Conservation (phyloP, 2,888 invertebrate species). For the Teleiodes luculella region DNA sequence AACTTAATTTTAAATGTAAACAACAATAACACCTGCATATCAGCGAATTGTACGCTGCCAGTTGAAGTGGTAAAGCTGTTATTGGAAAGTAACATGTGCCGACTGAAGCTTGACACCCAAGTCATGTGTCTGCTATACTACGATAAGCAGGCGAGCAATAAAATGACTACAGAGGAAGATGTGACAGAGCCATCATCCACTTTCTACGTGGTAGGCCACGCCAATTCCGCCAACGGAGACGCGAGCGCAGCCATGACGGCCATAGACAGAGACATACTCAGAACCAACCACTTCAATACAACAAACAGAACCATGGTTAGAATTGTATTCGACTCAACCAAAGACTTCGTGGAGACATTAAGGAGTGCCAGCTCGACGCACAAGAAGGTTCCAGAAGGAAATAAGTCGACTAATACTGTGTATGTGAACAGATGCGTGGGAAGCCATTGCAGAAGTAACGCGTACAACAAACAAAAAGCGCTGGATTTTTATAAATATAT, state of each 20-base stretch:
- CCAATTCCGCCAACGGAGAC: slow-evolving; percentile 52
- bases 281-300: slow-evolving; percentile 61
- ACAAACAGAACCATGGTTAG: slow-evolving; percentile 65
- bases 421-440: slow-evolving; percentile 57
- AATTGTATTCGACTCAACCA: slow-evolving; percentile 66
- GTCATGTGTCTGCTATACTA: slow-evolving; percentile 68
- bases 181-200: slow-evolving; percentile 66
- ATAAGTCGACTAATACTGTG: slow-evolving; percentile 44
- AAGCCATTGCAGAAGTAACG: slow-evolving; percentile 53
- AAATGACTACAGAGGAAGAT: slow-evolving; percentile 53
- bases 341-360: slow-evolving; percentile 66
- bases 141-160: slow-evolving; percentile 54
- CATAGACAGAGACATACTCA: slow-evolving; percentile 58
- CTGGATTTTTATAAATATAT: slow-evolving; percentile 74
- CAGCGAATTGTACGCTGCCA: slow-evolving; percentile 66
- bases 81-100: slow-evolving; percentile 65
- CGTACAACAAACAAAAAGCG: slow-evolving; percentile 66
- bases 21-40: slow-evolving; percentile 69
- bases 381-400: slow-evolving; percentile 40
- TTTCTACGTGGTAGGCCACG: slow-evolving; percentile 67
- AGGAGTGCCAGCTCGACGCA: slow-evolving; percentile 52
- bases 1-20: slow-evolving; percentile 54
- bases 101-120: slow-evolving; percentile 57
- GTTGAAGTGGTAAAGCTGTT: slow-evolving; percentile 60
- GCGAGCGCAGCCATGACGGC: slow-evolving; percentile 61